Evolutionary conservation across 2,888 invertebrate genomes (phyloP).

Genomic region (Deroplatys truncata): DNA sequence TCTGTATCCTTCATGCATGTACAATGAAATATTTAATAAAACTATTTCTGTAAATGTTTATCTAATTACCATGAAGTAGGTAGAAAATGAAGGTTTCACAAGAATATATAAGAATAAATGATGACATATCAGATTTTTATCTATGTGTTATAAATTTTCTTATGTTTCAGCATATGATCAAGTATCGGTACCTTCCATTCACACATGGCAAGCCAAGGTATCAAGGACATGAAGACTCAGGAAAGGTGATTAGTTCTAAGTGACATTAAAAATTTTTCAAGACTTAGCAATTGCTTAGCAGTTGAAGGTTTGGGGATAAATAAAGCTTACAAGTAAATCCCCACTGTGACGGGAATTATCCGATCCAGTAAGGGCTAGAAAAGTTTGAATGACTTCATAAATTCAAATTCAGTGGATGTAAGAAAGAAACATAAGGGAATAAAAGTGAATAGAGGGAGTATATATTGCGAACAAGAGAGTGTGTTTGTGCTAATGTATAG

Average conservation of each 20-base stretch:
- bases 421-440: background rate
- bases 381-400: background rate
- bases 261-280: slow-evolving; percentile 22
- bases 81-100: no score
- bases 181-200: slow-evolving; percentile 97
- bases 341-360: background rate
- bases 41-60: no score
- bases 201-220: slow-evolving; percentile 97
- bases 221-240: slow-evolving; percentile 58
- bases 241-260: slow-evolving; percentile 39
- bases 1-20: no score
- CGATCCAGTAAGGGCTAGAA: background rate
- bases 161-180: slow-evolving; percentile 94
- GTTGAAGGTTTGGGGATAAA: background rate
- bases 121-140: no score
- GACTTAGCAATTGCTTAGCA: background rate
- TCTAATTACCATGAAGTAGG: no score
- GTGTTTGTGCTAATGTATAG: background rate
- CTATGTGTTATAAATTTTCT: slow-evolving; percentile 27
- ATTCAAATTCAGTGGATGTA: background rate
- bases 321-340: background rate
- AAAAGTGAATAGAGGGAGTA: background rate
- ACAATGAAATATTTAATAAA: no score
- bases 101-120: no score
- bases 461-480: background rate